Evolutionary conservation across 2,113 vertebrate genomes (phyloP).

Genomic region (Pteruthius melanotis): DNA sequence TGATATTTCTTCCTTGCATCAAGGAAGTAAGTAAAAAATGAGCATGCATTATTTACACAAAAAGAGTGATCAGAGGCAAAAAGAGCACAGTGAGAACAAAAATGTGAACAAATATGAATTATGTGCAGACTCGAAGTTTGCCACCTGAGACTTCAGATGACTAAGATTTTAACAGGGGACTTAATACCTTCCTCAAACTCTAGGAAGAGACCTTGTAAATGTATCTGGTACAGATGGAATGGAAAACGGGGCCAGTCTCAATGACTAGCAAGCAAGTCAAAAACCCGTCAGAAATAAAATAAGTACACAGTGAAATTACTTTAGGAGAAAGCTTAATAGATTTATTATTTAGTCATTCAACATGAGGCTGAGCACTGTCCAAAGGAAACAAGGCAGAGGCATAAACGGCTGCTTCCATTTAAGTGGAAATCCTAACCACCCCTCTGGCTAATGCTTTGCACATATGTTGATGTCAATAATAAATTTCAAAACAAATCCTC

Average conservation of each 20-base stretch:
- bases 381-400: neutral
- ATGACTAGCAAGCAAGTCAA: neutral
- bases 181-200: neutral
- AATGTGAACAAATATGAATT: neutral
- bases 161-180: neutral
- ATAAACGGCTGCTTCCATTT: neutral
- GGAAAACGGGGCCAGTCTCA: neutral
- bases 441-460: neutral
- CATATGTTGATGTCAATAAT: neutral
- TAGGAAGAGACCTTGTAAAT: neutral
- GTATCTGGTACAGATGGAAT: neutral
- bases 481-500: neutral
- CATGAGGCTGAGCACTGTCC: neutral
- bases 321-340: neutral
- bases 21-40: neutral
- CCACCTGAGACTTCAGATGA: neutral
- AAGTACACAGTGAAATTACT: neutral
- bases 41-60: neutral
- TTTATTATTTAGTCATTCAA: neutral
- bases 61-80: neutral
- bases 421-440: neutral
- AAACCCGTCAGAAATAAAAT: neutral
- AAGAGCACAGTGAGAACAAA: neutral
- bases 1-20: neutral
- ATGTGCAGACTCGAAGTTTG: rapidly evolving